Evolutionary conservation across 2,797 vertebrate species (phyloP).

Genomic region (Heterohyrax brucei): DNA sequence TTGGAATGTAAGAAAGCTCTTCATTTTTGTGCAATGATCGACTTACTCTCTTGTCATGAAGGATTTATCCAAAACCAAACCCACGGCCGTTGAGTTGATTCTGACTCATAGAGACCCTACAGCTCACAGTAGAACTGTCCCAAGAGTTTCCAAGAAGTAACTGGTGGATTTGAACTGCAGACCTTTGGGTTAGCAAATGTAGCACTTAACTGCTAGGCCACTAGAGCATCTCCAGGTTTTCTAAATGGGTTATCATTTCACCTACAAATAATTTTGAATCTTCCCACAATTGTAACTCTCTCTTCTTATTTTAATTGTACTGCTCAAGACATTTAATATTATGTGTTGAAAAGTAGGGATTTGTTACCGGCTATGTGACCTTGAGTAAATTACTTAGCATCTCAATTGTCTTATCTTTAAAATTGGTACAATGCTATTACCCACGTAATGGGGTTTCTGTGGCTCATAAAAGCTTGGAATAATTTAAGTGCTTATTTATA

Average conservation of each 20-base stretch:
- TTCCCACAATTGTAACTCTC: background rate
- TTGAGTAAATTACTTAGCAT: background rate
- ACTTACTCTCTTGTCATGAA: background rate
- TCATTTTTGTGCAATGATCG: conserved; percentile 21
- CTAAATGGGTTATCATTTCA: background rate
- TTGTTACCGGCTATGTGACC: background rate
- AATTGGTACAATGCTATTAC: conserved; percentile 7
- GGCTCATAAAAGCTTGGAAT: conserved; percentile 2
- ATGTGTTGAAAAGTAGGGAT: background rate
- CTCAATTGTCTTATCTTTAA: conserved; percentile 43
- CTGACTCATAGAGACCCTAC: too few species aligned
- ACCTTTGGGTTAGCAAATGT: too few species aligned
- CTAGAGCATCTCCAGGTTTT: background rate
- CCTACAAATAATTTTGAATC: background rate
- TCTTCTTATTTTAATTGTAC: background rate
- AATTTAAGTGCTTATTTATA: background rate
- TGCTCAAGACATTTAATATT: background rate
- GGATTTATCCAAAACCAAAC: background rate
- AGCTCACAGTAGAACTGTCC: too few species aligned
- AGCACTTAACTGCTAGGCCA: too few species aligned
- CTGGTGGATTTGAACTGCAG: too few species aligned
- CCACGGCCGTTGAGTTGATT: too few species aligned
- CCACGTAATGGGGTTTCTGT: background rate
- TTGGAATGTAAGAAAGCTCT: background rate
- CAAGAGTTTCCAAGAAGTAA: too few species aligned